Conservation (phyloP, 2,797 vertebrate species). For the Pempheris klunzingeri region DNA sequence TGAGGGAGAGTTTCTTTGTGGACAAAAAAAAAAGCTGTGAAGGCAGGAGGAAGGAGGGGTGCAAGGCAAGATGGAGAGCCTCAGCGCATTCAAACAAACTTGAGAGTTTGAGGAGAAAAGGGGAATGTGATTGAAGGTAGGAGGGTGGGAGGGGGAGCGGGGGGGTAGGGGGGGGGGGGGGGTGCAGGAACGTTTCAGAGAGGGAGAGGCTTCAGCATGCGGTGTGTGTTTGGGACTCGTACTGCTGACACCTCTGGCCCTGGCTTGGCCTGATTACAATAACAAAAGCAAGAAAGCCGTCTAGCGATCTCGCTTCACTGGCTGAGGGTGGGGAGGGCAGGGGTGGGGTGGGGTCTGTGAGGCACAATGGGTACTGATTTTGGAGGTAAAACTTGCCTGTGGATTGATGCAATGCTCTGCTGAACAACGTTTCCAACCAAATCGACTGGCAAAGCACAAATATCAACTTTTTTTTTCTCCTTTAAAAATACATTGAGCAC, state of each 20-base stretch:
- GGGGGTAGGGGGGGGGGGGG: slow-evolving; percentile 32
- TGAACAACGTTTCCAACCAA: slow-evolving; percentile 58
- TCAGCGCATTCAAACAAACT: slow-evolving; percentile 40
- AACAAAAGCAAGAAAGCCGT: slow-evolving; percentile 79
- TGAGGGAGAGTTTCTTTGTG: slow-evolving; percentile 69
- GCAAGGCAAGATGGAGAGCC: slow-evolving; percentile 44
- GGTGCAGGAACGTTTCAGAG: slow-evolving; percentile 37
- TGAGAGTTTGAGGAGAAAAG: slow-evolving; percentile 41
- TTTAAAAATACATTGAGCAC: slow-evolving; percentile 44
- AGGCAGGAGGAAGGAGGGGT: slow-evolving; percentile 38
- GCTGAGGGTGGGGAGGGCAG: slow-evolving; percentile 30
- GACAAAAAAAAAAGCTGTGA: slow-evolving; percentile 27
- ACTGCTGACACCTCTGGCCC: slow-evolving; percentile 80
- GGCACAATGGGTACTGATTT: slow-evolving; percentile 68
- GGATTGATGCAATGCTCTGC: slow-evolving; percentile 50
- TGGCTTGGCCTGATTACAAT: slow-evolving; percentile 83
- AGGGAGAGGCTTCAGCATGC: slow-evolving; percentile 45
- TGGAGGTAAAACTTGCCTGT: slow-evolving; percentile 65
- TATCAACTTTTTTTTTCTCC: slow-evolving; percentile 71
- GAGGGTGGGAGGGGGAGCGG: slow-evolving; percentile 32
- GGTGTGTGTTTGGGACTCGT: slow-evolving; percentile 49
- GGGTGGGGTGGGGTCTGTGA: slow-evolving; percentile 50
- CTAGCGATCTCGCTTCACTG: slow-evolving; percentile 53
- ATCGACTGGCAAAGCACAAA: slow-evolving; percentile 53
- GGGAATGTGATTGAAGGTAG: slow-evolving; percentile 40